Conservation (phyloP, 2,113 vertebrate species). For the Labeo rohita region DNA sequence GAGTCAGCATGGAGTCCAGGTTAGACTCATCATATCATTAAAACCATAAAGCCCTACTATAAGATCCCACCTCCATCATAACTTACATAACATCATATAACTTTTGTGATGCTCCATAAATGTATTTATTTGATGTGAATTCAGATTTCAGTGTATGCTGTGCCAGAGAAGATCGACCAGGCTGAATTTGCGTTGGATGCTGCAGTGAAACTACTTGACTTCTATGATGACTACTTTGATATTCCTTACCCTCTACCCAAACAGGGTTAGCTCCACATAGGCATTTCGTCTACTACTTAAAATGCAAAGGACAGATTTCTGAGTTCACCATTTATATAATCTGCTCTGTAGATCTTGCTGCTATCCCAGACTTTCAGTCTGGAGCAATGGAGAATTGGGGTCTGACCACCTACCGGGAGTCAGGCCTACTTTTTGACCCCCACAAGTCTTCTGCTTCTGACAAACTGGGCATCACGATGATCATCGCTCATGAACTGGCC, state of each 20-base stretch:
- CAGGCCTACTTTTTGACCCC: slow-evolving; percentile 72
- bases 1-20: slow-evolving; percentile 84
- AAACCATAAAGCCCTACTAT: neutral
- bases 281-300: neutral
- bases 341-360: slow-evolving; percentile 75
- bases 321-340: neutral
- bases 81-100: no score
- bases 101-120: neutral
- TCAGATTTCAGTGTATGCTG: slow-evolving; percentile 86
- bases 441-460: slow-evolving; percentile 74
- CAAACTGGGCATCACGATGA: slow-evolving; percentile 76
- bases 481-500: slow-evolving; percentile 80
- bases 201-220: slow-evolving; percentile 87
- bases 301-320: neutral
- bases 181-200: slow-evolving; percentile 83
- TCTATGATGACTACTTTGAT: slow-evolving; percentile 89
- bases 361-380: slow-evolving; percentile 82
- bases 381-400: slow-evolving; percentile 87
- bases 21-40: slow-evolving; percentile 58
- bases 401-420: slow-evolving; percentile 79
- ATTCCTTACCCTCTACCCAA: slow-evolving; percentile 93
- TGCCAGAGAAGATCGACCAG: slow-evolving; percentile 86
- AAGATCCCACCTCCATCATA: neutral
- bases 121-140: neutral
- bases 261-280: slow-evolving; percentile 69